A percentile compares a stretch with the other conserved stretches of the same genome.
These are phyloP conservation scores for Enteromius mattozi DNA, from an alignment of 2,797 vertebrate species.

Conservation along the genomic window DNA sequence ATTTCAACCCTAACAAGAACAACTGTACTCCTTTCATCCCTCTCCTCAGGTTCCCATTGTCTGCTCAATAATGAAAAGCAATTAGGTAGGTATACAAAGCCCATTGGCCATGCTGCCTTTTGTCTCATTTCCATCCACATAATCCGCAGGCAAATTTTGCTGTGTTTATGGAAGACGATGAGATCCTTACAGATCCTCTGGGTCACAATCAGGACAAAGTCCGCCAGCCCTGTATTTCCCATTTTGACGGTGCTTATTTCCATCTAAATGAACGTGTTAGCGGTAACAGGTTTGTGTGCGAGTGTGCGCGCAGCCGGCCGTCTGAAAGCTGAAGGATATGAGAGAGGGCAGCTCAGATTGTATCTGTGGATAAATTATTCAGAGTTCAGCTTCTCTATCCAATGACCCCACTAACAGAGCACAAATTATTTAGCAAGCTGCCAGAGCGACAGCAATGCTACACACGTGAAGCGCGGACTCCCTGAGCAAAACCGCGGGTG, in stretches of 20 bases:
- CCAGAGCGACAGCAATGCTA: constrained; percentile 76
- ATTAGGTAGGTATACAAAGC: constrained; percentile 82
- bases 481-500: constrained; percentile 70
- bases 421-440: constrained; percentile 85
- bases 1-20: constrained; percentile 76
- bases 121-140: constrained; percentile 73
- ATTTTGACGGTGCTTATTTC: constrained; percentile 68
- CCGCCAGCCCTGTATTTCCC: constrained; percentile 57
- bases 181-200: constrained; percentile 69
- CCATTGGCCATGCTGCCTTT: constrained; percentile 70
- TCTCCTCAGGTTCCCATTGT: constrained; percentile 77
- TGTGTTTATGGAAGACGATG: constrained; percentile 62
- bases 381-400: constrained; percentile 80
- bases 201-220: constrained; percentile 71
- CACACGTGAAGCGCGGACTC: constrained; percentile 72
- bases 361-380: constrained; percentile 83
- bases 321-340: constrained; percentile 77
- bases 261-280: constrained; percentile 73
- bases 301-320: constrained; percentile 65
- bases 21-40: constrained; percentile 79
- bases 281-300: constrained; percentile 41
- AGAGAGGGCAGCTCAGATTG: constrained; percentile 82
- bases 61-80: constrained; percentile 81
- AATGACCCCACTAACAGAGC: constrained; percentile 84
- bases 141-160: constrained; percentile 73